Evolutionary conservation across 2,113 vertebrate genomes (phyloP).

Genomic region (Pan troglodytes): DNA sequence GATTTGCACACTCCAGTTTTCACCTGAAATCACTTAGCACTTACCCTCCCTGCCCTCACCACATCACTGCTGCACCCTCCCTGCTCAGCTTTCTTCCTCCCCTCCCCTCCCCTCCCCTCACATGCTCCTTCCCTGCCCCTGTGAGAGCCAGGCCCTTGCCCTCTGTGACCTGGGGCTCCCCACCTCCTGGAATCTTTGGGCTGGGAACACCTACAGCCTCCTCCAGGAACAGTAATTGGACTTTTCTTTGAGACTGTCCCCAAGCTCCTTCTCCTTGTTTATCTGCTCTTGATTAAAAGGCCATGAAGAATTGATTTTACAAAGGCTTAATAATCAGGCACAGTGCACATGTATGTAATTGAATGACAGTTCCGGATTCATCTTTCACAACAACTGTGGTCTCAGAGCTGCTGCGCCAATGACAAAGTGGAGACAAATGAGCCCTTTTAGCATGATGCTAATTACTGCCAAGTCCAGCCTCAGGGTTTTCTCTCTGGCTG

Average conservation of each 20-base stretch:
- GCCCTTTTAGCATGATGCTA: conserved; percentile 49
- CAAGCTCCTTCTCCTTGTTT: conserved; percentile 10
- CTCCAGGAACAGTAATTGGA: neutral
- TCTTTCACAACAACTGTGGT: conserved; percentile 58
- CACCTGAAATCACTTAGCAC: neutral
- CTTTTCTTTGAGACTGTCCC: conserved; percentile 30
- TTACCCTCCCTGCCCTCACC: accelerated
- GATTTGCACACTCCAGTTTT: neutral
- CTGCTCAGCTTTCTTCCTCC: neutral
- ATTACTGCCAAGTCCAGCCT: conserved; percentile 16
- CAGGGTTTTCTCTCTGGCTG: neutral
- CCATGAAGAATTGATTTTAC: conserved; percentile 63
- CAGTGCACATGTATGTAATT: conserved; percentile 30
- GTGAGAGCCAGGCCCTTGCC: neutral
- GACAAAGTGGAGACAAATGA: conserved; percentile 62
- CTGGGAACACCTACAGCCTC: neutral
- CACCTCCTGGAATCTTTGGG: neutral
- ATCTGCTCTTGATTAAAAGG: conserved; percentile 68
- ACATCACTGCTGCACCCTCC: accelerated
- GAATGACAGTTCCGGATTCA: conserved; percentile 52
- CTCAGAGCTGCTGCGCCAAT: conserved; percentile 45
- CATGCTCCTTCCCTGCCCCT: neutral
- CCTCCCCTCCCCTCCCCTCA: neutral
- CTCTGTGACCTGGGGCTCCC: neutral
- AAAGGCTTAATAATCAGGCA: conserved; percentile 63